Evolutionary conservation across 1,140 invertebrate genomes (phyloP).

Genomic region (Planococcus citri): DNA sequence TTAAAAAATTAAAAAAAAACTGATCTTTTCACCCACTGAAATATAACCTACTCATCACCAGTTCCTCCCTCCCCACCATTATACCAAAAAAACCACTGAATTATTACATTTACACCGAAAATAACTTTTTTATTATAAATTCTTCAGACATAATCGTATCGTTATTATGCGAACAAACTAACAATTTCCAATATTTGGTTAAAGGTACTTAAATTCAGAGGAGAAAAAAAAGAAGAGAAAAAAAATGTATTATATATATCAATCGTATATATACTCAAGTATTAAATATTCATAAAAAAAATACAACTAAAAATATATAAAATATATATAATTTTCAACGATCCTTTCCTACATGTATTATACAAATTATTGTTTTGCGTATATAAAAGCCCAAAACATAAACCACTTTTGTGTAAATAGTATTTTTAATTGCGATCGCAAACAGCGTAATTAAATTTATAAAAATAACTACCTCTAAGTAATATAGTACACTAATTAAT

Average conservation of each 20-base stretch:
- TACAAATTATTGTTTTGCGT: slow-evolving; percentile 11
- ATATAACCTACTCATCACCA: no score
- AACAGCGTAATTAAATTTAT: slow-evolving; percentile 17
- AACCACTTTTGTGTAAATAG: slow-evolving; percentile 13
- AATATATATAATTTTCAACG: slow-evolving; percentile 20
- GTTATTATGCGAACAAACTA: background rate
- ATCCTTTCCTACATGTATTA: slow-evolving; percentile 17
- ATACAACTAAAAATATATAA: slow-evolving; percentile 19
- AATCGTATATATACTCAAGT: background rate
- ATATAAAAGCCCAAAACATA: slow-evolving; percentile 13
- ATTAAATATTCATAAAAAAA: slow-evolving; percentile 1
- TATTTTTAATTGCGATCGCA: background rate
- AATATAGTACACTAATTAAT: slow-evolving; percentile 20
- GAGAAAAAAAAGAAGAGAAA: background rate
- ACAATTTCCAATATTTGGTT: background rate
- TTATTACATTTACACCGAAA: background rate
- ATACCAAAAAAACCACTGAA: no score
- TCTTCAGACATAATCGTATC: background rate
- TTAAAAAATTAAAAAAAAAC: no score
- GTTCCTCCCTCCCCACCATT: no score
- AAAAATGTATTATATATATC: background rate
- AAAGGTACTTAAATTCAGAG: background rate
- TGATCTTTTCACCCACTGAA: background rate
- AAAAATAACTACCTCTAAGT: slow-evolving; percentile 14
- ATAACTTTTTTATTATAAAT: background rate